Evolutionary conservation across 2,113 vertebrate genomes (phyloP).

Genomic region (Myxocyprinus asiaticus): DNA sequence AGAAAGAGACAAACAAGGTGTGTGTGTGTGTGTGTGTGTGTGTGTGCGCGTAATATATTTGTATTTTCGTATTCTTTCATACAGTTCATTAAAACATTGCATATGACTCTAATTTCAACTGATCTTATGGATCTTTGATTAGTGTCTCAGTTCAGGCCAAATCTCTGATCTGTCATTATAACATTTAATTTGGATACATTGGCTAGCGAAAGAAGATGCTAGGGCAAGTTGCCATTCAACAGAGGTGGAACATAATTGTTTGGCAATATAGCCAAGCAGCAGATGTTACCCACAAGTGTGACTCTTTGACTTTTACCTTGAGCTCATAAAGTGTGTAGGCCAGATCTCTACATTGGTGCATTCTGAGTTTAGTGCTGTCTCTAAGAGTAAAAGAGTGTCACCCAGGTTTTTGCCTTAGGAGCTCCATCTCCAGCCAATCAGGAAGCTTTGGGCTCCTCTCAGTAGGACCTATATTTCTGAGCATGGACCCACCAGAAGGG

Average conservation of each 20-base stretch:
- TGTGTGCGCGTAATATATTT: too few species aligned
- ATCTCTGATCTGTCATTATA: slow-evolving; percentile 8
- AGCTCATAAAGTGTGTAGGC: slow-evolving; percentile 51
- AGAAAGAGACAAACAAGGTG: too few species aligned
- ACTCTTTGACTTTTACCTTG: slow-evolving; percentile 62
- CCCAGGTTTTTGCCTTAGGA: slow-evolving; percentile 57
- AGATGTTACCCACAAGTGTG: neutral
- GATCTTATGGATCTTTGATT: neutral
- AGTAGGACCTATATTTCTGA: neutral
- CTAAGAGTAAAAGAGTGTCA: slow-evolving; percentile 60
- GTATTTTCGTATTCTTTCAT: neutral
- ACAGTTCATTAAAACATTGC: neutral
- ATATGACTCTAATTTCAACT: neutral
- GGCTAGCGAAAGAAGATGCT: neutral
- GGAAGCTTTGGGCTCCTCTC: slow-evolving; percentile 28
- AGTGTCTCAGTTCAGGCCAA: neutral
- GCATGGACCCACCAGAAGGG: slow-evolving; percentile 27
- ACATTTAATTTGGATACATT: slow-evolving; percentile 2
- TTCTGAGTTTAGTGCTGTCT: slow-evolving; percentile 41
- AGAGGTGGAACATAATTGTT: neutral
- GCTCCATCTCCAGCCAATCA: slow-evolving; percentile 66
- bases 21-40: too few species aligned
- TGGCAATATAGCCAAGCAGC: neutral
- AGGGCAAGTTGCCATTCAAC: slow-evolving; percentile 29
- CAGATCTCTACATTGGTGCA: slow-evolving; percentile 35